Conservation (phyloP, 1,140 invertebrate genomes). For the Hylaeus anthracinus region DNA sequence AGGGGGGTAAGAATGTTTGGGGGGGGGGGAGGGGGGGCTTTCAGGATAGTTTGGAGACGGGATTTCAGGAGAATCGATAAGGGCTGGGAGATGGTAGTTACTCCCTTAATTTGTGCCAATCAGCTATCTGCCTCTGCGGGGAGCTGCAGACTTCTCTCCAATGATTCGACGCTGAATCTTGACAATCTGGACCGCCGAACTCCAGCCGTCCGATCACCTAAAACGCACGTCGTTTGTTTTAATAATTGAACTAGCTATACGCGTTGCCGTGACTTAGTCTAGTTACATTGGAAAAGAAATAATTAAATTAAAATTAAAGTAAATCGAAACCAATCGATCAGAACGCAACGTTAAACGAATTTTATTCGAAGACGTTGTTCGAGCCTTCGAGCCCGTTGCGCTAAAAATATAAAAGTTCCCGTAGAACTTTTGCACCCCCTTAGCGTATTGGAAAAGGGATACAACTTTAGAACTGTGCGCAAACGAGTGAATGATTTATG, state of each 20-base stretch:
- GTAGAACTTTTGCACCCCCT: too few species aligned
- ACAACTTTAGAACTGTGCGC: too few species aligned
- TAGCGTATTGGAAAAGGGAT: too few species aligned
- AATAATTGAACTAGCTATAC: too few species aligned
- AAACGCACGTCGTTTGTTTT: background rate
- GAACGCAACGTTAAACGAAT: too few species aligned
- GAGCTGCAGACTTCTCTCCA: constrained; percentile 98
- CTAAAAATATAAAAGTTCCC: too few species aligned
- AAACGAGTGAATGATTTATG: too few species aligned
- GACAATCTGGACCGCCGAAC: constrained; percentile 90
- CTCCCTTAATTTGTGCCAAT: constrained; percentile 98
- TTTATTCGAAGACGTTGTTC: too few species aligned
- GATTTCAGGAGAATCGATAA: constrained; percentile 38
- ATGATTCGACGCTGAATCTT: constrained; percentile 92
- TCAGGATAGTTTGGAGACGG: constrained; percentile 36
- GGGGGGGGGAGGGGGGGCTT: constrained; percentile 41
- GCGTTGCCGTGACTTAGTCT: too few species aligned
- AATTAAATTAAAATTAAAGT: background rate
- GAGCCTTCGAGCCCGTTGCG: too few species aligned
- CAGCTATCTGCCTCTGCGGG: constrained; percentile 97
- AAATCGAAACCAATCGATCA: too few species aligned
- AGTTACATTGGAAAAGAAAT: background rate
- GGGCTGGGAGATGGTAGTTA: constrained; percentile 78
- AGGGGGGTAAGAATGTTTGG: background rate
- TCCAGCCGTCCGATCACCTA: constrained; percentile 97